A percentile compares a stretch with the other conserved stretches of the same genome.
Conservation (phyloP, 2,888 invertebrate species). For the Boloria selene region DNA sequence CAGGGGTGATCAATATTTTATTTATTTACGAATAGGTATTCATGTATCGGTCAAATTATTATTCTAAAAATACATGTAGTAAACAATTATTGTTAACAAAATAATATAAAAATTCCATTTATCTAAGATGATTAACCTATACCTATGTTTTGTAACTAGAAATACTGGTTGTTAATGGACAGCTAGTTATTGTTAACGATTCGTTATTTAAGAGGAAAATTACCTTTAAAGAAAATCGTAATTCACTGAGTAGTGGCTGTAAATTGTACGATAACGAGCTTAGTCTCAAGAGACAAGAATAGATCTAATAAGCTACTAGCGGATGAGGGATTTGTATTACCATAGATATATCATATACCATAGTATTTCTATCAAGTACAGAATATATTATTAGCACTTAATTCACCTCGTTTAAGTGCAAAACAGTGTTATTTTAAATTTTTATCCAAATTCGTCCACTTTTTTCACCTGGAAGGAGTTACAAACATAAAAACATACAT, state of each 20-base stretch:
- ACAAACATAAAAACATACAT: background rate
- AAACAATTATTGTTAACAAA: no score
- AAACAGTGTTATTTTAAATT: background rate
- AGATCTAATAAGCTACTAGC: background rate
- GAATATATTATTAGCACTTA: no score
- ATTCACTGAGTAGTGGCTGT: background rate
- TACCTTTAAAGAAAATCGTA: constrained; percentile 7
- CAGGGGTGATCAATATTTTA: no score
- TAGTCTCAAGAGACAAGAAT: constrained; percentile 9
- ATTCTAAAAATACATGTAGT: no score
- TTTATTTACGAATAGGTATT: no score
- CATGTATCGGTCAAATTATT: no score
- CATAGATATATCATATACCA: background rate
- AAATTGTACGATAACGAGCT: constrained; percentile 15
- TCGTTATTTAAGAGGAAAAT: background rate
- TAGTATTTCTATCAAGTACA: background rate
- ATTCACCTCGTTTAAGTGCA: background rate
- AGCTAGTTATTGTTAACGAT: no score
- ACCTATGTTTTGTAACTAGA: no score
- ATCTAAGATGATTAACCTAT: no score
- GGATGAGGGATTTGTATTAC: background rate
- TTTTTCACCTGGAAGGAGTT: background rate
- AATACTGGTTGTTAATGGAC: no score
- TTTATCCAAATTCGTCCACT: background rate
- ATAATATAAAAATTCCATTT: no score